A percentile compares a stretch with the other conserved stretches of the same genome.
These are phyloP conservation scores for Calameuta idolon DNA, from an alignment of 2,888 invertebrate genomes.

Conservation along the genomic window DNA sequence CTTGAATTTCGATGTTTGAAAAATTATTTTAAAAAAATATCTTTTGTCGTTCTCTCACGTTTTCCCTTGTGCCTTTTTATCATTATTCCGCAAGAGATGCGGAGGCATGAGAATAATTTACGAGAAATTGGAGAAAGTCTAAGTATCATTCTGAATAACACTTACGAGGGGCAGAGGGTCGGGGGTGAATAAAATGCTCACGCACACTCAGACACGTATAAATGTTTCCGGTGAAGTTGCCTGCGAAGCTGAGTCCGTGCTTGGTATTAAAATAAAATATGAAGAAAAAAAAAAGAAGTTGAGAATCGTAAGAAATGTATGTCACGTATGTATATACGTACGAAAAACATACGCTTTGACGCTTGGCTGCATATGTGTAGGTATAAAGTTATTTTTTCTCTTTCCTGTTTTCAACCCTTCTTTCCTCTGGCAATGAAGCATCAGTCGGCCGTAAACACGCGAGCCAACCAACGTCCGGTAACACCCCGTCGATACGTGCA, in stretches of 20 bases:
- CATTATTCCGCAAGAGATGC: constrained; percentile 14
- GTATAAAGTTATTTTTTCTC: background rate
- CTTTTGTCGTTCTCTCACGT: background rate
- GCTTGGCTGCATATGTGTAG: background rate
- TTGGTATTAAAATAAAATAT: background rate
- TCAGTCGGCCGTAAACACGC: constrained; percentile 7
- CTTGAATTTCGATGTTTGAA: background rate
- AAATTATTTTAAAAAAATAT: no score
- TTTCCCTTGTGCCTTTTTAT: constrained; percentile 22
- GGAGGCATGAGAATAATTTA: background rate
- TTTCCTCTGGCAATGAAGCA: background rate
- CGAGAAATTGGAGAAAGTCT: constrained; percentile 8
- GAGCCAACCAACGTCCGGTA: constrained; percentile 9
- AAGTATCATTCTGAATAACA: background rate
- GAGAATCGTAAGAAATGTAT: background rate
- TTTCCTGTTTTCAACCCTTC: background rate
- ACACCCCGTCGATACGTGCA: background rate
- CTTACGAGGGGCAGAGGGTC: background rate
- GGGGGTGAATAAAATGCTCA: background rate
- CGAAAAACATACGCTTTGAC: background rate
- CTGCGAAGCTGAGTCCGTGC: background rate
- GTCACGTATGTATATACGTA: background rate
- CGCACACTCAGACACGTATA: background rate
- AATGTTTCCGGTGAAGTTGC: background rate
- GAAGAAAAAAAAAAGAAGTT: background rate